phyloP scores from a whole-genome alignment of 2,113 vertebrate genomes.

The Pangasianodon gigas region DNA sequence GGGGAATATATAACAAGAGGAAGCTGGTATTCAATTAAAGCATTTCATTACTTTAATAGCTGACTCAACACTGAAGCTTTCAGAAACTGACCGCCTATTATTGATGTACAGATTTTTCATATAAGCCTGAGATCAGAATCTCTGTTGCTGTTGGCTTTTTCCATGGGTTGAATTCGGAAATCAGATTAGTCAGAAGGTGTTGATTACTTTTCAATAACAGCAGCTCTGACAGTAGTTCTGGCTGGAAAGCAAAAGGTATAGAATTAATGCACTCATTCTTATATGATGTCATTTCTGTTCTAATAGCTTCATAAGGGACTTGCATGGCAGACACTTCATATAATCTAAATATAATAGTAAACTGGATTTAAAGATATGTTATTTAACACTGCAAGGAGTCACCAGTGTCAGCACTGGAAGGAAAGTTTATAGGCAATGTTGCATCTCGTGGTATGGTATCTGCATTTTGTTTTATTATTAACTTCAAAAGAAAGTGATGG shows the following conservation, averaged over 20 bases:
- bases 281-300: background rate
- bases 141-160: conserved; percentile 16
- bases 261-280: background rate
- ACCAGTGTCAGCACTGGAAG: no score
- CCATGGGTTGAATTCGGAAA: background rate
- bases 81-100: background rate
- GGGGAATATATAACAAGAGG: background rate
- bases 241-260: background rate
- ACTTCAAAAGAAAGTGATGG: background rate
- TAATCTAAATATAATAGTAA: no score
- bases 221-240: background rate
- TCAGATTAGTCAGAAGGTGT: background rate
- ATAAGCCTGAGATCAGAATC: background rate
- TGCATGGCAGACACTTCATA: no score
- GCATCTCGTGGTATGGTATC: no score
- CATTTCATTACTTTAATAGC: conserved; percentile 66
- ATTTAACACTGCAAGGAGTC: no score
- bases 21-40: conserved; percentile 46
- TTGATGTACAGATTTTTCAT: conserved; percentile 35
- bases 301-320: no score
- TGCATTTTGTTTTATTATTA: no score
- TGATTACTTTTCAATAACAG: background rate
- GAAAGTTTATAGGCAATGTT: no score
- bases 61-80: conserved; percentile 47
- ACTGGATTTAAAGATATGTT: no score